phyloP scores from a whole-genome alignment of 2,113 vertebrate genomes.

The Ciconia stormi region DNA sequence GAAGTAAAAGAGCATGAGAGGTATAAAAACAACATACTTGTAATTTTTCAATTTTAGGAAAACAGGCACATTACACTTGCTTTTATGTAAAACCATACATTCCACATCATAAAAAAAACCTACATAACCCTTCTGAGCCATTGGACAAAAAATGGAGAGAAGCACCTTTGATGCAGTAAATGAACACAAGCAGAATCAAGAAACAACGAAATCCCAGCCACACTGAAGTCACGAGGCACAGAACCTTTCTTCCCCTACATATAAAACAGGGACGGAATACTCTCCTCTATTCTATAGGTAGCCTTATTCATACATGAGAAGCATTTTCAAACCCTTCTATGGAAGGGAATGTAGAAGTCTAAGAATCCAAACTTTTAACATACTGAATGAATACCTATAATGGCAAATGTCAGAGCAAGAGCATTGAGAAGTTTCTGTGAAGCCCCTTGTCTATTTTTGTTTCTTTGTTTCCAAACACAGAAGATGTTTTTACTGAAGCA shows the following conservation, averaged over 20 bases:
- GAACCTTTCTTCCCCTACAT: background rate
- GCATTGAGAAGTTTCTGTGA: background rate
- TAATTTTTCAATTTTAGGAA: background rate
- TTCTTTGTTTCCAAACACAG: background rate
- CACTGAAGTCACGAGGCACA: background rate
- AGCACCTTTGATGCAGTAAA: background rate
- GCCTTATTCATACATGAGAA: background rate
- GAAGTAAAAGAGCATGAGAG: background rate
- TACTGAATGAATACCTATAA: background rate
- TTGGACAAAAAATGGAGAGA: background rate
- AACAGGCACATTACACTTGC: background rate
- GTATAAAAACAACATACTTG: rapidly evolving
- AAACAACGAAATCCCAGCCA: background rate
- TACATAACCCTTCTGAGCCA: background rate
- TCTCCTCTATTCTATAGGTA: background rate
- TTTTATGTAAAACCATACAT: background rate
- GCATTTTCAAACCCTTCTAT: background rate
- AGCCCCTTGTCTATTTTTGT: background rate
- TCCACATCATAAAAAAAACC: background rate
- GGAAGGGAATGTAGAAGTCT: background rate
- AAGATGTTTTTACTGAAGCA: background rate
- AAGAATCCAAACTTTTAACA: background rate
- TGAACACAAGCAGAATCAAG: background rate
- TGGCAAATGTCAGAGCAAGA: background rate
- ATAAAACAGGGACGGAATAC: background rate